Evolutionary conservation across 2,888 invertebrate species (phyloP), one percentile per base, ranked within the genome.

Genomic region (Philopedon plagiatum): DNA sequence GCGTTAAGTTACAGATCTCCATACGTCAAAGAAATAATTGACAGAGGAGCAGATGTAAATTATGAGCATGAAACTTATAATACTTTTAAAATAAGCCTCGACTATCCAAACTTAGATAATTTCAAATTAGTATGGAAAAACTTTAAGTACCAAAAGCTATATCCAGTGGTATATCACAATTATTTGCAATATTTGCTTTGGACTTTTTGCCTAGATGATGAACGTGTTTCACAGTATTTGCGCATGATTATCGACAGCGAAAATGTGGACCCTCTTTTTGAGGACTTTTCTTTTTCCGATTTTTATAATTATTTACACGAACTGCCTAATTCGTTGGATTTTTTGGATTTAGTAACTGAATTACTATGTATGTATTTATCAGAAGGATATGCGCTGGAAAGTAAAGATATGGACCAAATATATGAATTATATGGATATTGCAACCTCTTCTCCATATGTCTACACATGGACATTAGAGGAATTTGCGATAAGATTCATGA

Each of bases 21-120:
- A 5, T 76, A 76, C 63, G 77, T 77, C 5, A 57, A 75, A 21
- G 76, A 79, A 62, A 71, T 81, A 44, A 76, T 81, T 15, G 60
- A 77, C 8, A 75, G 75, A 71, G 79, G 79, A 26, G 80, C 75
- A n/a, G 73, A 77, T 62, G 76, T 80, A 21, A 79, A 80, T 58
- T 77, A 76, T 37, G 71, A 76, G 11, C 74, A 76, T 8, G 34
- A 63, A 11, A 32, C 49, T 13, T 29, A 39, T 8, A 76, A 78
- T 62, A 67, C 73, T 13, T 76, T 73, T 62, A 8, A 11, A n/a
- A 62, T 71, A 34, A 78, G 76, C 51, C 39, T 76, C 19, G 41
- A 54, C n/a, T 56, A 74, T 15, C 77, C 77, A 1, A 71, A 77
- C 49, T 26, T 41, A 23, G 18, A 73, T 13, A 77, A 78, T 3